Evolutionary conservation across 2,888 invertebrate species (phyloP).

Genomic region (Pristionchus arcanus): DNA sequence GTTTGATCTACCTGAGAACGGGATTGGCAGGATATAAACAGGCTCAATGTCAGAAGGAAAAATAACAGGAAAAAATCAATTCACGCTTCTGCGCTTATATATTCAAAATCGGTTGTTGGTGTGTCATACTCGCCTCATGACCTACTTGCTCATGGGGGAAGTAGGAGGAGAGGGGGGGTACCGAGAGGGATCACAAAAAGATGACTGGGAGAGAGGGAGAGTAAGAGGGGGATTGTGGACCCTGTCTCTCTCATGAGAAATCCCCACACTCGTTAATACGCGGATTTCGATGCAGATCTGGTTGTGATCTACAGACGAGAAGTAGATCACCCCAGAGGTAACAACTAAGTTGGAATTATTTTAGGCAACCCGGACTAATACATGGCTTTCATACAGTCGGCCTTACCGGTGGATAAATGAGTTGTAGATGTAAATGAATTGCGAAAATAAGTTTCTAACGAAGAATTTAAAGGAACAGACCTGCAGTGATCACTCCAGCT

Average conservation of each 20-base stretch:
- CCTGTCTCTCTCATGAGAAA: not conserved
- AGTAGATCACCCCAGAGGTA: not conserved
- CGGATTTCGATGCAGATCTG: conserved; percentile 15
- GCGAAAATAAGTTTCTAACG: not conserved
- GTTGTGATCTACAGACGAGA: not conserved
- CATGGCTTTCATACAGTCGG: too few species aligned
- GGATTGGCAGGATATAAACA: conserved; percentile 18
- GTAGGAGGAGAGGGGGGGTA: not conserved
- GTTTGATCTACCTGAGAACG: conserved; percentile 24
- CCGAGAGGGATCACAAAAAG: conserved; percentile 30
- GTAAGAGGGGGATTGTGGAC: not conserved
- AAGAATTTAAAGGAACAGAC: not conserved
- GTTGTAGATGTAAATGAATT: too few species aligned
- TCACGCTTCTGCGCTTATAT: not conserved
- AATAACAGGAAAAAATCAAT: not conserved
- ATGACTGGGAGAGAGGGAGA: conserved; percentile 32
- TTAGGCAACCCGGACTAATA: too few species aligned
- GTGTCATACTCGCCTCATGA: conserved; percentile 35
- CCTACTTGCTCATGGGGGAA: conserved; percentile 18
- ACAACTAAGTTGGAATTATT: not conserved
- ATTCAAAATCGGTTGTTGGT: not conserved
- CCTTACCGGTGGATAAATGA: too few species aligned
- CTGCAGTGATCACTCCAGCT: not conserved
- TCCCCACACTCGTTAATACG: conserved; percentile 7
- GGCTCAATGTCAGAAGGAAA: not conserved